Percentiles rank a stretch among this genome's conserved stretches.
Conservation (phyloP, 2,113 vertebrate genomes). For the Ptychochromis oligacanthus region DNA sequence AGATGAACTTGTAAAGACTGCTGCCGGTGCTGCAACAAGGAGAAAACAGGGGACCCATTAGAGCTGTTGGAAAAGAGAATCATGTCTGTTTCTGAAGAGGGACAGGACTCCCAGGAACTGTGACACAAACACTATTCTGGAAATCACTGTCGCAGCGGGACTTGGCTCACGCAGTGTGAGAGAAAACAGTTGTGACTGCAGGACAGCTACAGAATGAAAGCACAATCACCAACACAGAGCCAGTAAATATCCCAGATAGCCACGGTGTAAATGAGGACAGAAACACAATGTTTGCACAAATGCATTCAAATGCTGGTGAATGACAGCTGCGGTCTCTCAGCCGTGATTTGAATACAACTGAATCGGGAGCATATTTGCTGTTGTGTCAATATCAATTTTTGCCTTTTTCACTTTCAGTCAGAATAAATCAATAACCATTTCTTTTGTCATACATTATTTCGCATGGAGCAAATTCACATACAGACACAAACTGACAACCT, state of each 20-base stretch:
- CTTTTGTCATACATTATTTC: not conserved
- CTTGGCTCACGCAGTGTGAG: not conserved
- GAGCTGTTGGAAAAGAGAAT: constrained; percentile 31
- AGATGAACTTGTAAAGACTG: constrained; percentile 39
- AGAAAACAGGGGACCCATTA: constrained; percentile 52
- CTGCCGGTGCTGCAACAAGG: not conserved
- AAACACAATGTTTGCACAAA: not conserved
- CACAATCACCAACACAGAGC: constrained; percentile 22
- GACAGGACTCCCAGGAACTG: constrained; percentile 55
- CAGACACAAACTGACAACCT: not conserved
- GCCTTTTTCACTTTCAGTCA: not conserved
- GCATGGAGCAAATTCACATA: not conserved
- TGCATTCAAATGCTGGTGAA: not conserved
- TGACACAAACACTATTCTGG: constrained; percentile 54
- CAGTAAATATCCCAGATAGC: constrained; percentile 14
- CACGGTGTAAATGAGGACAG: not conserved
- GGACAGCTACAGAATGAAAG: constrained; percentile 26
- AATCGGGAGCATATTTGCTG: not conserved
- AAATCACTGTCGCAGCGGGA: constrained; percentile 51
- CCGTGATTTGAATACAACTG: not conserved
- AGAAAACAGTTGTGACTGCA: constrained; percentile 55
- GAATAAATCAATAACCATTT: not conserved
- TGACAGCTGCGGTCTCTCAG: not conserved
- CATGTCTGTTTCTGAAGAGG: constrained; percentile 39
- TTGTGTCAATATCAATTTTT: not conserved